These are phyloP conservation scores for Procambarus virginalis DNA, from an alignment of 1,140 invertebrate species.

Conservation along the genomic window DNA sequence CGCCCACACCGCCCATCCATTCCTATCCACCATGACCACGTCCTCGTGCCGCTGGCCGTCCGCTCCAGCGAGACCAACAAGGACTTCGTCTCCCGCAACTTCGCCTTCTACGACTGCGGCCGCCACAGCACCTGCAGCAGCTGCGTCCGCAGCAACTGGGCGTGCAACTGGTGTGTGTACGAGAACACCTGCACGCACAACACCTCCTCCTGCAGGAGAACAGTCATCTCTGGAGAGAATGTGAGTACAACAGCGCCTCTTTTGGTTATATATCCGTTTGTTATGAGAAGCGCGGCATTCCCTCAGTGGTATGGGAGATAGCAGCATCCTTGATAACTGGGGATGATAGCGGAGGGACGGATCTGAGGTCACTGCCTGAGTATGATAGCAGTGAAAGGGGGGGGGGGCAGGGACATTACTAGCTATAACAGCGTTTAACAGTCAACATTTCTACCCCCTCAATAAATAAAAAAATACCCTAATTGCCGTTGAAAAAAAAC, in stretches of 20 bases:
- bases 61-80: conserved; percentile 94
- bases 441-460: too few species aligned
- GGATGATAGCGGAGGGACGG: too few species aligned
- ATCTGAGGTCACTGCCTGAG: too few species aligned
- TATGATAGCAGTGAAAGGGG: too few species aligned
- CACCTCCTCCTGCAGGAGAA: conserved; percentile 84
- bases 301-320: too few species aligned
- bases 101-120: conserved; percentile 95
- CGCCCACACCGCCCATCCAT: conserved; percentile 83
- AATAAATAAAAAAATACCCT: too few species aligned
- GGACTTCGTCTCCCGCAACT: conserved; percentile 94
- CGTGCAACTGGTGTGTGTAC: conserved; percentile 96
- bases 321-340: too few species aligned
- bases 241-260: conserved; percentile 74
- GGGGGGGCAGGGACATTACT: too few species aligned
- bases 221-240: conserved; percentile 89
- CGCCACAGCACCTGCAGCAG: conserved; percentile 88
- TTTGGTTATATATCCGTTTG: too few species aligned
- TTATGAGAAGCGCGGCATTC: too few species aligned
- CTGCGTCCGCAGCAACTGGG: conserved; percentile 91
- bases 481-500: too few species aligned
- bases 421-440: too few species aligned
- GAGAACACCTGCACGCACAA: conserved; percentile 95
- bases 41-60: conserved; percentile 91
- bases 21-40: conserved; percentile 84